Conservation (phyloP, 2,113 vertebrate species). For the Empidonax traillii region DNA sequence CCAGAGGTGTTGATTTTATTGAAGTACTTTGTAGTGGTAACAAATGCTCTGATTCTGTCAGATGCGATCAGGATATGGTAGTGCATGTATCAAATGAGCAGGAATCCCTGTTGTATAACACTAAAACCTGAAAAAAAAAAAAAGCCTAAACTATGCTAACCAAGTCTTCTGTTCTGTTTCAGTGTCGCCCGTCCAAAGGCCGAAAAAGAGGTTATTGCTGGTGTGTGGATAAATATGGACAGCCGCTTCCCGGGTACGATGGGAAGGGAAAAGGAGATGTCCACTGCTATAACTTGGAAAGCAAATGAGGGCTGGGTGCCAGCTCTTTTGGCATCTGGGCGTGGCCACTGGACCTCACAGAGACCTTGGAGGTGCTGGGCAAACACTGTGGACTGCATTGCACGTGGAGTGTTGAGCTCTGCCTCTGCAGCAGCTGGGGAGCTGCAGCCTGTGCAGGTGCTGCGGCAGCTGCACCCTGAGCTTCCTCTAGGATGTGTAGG, state of each 20-base stretch:
- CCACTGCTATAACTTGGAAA: slow-evolving; percentile 84
- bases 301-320: slow-evolving; percentile 74
- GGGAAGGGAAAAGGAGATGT: slow-evolving; percentile 81
- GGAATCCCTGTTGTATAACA: neutral
- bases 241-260: slow-evolving; percentile 84
- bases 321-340: slow-evolving; percentile 31
- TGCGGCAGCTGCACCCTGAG: neutral
- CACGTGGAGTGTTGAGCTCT: neutral
- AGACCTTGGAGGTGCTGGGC: slow-evolving; percentile 37
- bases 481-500: neutral
- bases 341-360: slow-evolving; percentile 8
- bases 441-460: neutral
- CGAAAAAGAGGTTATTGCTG: slow-evolving; percentile 93
- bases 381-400: neutral
- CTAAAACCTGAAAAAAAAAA: neutral
- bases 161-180: neutral
- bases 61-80: neutral
- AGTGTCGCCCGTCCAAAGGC: slow-evolving; percentile 95
- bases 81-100: neutral
- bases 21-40: neutral
- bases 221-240: slow-evolving; percentile 95
- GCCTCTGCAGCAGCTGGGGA: neutral
- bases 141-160: neutral
- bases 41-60: neutral
- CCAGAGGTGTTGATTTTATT: neutral